These are phyloP conservation scores for Crossocerus cetratus DNA, from an alignment of 2,888 invertebrate species.

Conservation along the genomic window DNA sequence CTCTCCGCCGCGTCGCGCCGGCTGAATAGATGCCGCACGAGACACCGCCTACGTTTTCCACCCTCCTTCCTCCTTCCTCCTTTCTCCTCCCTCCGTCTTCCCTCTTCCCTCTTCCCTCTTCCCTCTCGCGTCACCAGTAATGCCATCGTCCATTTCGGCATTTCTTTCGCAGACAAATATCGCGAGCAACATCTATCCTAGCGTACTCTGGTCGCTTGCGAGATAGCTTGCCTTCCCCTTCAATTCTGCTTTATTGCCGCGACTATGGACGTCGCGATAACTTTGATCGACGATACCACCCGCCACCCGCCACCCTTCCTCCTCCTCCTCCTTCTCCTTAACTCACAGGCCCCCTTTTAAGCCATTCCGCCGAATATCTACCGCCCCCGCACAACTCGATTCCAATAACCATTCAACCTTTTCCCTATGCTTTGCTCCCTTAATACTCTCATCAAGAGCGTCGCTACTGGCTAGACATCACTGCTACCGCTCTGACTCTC, in stretches of 20 bases:
- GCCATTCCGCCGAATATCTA: too few species aligned
- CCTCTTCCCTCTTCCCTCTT: background rate
- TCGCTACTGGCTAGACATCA: too few species aligned
- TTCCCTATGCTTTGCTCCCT: too few species aligned
- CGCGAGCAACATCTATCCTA: conserved; percentile 23
- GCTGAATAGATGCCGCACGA: conserved; percentile 26
- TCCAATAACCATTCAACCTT: too few species aligned
- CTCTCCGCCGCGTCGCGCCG: conserved; percentile 13
- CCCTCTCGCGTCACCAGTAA: too few species aligned
- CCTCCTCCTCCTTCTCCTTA: too few species aligned
- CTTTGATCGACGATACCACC: conserved; percentile 31
- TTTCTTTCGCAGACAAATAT: conserved; percentile 49
- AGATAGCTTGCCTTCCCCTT: conserved; percentile 34
- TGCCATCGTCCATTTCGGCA: conserved; percentile 42
- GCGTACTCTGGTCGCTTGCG: conserved; percentile 27
- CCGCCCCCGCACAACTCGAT: too few species aligned
- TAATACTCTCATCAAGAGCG: too few species aligned
- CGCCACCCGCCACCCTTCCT: background rate
- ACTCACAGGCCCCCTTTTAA: too few species aligned
- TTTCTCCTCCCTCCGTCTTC: background rate
- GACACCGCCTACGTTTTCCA: conserved; percentile 41
- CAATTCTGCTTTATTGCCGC: conserved; percentile 38
- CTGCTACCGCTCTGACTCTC: too few species aligned
- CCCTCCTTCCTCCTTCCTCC: background rate
- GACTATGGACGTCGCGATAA: conserved; percentile 27